A percentile compares a stretch with the other conserved stretches of the same genome.
Conservation (phyloP, 2,888 invertebrate genomes). For the Subacronicta megacephala region DNA sequence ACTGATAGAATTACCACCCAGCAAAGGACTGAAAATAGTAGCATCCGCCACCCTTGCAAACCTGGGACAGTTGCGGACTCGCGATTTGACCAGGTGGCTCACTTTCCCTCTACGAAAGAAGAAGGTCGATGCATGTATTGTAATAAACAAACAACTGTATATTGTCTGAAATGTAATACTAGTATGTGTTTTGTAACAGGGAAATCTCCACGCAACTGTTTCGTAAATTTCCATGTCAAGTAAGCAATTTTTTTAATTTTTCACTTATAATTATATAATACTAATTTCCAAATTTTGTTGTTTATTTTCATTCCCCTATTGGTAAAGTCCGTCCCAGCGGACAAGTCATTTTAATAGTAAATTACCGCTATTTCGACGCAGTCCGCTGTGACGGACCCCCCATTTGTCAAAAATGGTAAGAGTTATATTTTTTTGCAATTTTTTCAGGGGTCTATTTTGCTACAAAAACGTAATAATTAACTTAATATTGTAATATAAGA, state of each 20-base stretch:
- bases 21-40: slow-evolving; percentile 1
- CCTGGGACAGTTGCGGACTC: neutral
- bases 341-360: no score
- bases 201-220: slow-evolving; percentile 5
- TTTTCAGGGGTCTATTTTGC: neutral
- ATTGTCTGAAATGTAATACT: slow-evolving; percentile 5
- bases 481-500: neutral
- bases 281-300: no score
- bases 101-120: neutral
- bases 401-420: no score
- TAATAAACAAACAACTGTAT: slow-evolving; percentile 5
- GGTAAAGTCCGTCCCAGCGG: no score
- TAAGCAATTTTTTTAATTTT: no score
- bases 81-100: neutral
- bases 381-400: no score
- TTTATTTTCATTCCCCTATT: no score
- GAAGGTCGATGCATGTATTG: slow-evolving; percentile 1
- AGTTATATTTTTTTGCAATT: no score
- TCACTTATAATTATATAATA: no score
- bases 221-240: slow-evolving; percentile 4
- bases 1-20: neutral
- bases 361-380: slow-evolving; percentile 10
- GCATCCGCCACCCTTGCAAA: neutral
- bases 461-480: neutral
- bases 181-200: slow-evolving; percentile 4